Base-by-base conservation (phyloP, 2,113 vertebrate genomes). In the Cariama cristata region DNA sequence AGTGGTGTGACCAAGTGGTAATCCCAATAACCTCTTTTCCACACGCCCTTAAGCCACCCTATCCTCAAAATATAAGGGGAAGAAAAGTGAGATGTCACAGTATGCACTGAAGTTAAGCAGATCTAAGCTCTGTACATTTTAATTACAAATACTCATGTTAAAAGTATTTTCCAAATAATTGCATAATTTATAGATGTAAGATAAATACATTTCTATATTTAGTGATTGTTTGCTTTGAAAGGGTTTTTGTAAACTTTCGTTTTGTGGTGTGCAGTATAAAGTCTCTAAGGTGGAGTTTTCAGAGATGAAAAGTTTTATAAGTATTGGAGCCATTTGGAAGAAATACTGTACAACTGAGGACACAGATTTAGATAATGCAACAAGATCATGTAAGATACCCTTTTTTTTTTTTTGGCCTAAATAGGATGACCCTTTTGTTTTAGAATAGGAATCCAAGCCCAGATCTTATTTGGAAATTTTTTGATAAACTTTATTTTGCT, bases 131-230 rank as follows among this genome's bases (percentile, higher is more conserved):
- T 91, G 64, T 77, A 91, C 77, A 35, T 95, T 86, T 94, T 95
- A 95, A 95, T 96, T 95, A 87, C 80, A 49, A 89, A 81, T 87
- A 82, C 59, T 95, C 23, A 63, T 42, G 60, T 91, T 95, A 79
- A 82, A 96, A 95, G 56, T 91, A 93, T 95, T 91, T 97, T 96
- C 93, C 77, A 96, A 96, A 96, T 97, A 96, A 89, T 95, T 95
- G 7, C 53, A 79, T 90, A 73, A 96, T 94, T 97, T 87, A 89
- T 87, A 64, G 52, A 49, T 79, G 30, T 71, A 89, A 79, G 60
- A 75, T 79, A 94, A 90, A 87, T 87, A 82, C 45, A 55, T 84
- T 92, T 93, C 91, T 97, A 42, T 90, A 88, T 90, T 93, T 96
- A 96, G 91, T 33, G 58, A 63, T 85, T 49, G 42, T 86, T 86